phyloP scores from a whole-genome alignment of 1,140 invertebrate species.

The Aplysia californica region DNA sequence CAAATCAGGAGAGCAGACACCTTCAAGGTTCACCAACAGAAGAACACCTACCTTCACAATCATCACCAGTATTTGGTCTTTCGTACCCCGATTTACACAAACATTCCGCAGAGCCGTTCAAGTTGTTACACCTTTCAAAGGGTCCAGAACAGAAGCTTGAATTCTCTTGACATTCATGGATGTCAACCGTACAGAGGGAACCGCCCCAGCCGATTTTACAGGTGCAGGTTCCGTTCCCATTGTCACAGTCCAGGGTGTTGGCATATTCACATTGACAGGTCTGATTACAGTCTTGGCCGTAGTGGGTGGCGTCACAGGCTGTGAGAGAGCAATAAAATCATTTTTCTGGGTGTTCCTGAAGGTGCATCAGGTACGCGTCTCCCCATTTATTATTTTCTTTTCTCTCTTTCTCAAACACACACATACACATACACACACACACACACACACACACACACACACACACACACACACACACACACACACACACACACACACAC shows the following conservation, averaged over 20 bases:
- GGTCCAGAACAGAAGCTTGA: conserved; percentile 75
- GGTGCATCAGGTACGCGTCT: no score
- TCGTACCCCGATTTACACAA: background rate
- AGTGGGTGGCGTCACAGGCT: conserved; percentile 12
- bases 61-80: background rate
- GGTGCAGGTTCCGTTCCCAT: conserved; percentile 23
- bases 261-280: conserved; percentile 10
- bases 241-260: conserved; percentile 26
- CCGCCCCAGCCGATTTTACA: conserved; percentile 34
- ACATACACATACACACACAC: no score
- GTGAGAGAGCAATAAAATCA: conserved; percentile 1
- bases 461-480: no score
- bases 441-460: no score
- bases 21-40: no score
- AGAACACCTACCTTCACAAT: conserved; percentile 20
- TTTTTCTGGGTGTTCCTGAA: no score
- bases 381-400: no score
- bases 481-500: no score
- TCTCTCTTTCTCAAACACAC: no score
- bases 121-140: conserved; percentile 80
- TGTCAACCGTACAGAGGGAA: conserved; percentile 19
- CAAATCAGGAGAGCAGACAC: no score
- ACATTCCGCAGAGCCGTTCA: background rate
- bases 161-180: conserved; percentile 71
- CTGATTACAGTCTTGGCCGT: conserved; percentile 20